phyloP scores from a whole-genome alignment of 1,140 invertebrate species.

The Asbolus verrucosus region DNA sequence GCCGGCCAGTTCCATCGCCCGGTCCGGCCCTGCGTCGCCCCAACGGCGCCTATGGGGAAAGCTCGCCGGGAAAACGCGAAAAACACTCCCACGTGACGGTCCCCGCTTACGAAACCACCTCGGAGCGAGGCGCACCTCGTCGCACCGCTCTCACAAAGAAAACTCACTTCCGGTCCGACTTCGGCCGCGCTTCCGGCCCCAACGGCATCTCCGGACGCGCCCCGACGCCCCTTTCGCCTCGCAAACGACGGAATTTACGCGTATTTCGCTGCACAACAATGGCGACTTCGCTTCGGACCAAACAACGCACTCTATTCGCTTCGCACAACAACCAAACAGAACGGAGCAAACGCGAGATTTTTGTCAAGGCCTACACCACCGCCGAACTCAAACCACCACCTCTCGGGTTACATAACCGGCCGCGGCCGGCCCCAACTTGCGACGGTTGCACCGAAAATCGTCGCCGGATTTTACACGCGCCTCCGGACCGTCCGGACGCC shows the following conservation, averaged over 20 bases:
- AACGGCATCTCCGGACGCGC: constrained; percentile 39
- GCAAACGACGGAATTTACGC: constrained; percentile 40
- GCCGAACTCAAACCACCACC: constrained; percentile 13
- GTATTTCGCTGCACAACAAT: constrained; percentile 62
- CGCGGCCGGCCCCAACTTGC: neutral
- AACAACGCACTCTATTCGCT: constrained; percentile 61
- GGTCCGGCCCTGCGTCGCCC: neutral
- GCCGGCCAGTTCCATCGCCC: constrained; percentile 56
- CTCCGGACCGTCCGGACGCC: neutral
- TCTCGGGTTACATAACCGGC: neutral
- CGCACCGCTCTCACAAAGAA: too few relatives aligned
- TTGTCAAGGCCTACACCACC: constrained; percentile 49
- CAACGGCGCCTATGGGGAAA: neutral
- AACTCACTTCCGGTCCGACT: neutral
- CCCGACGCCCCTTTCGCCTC: neutral
- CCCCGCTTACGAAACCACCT: constrained; percentile 48
- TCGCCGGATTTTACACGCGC: neutral
- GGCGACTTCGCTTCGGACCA: constrained; percentile 61
- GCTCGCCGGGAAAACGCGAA: too few relatives aligned
- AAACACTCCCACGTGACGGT: constrained; percentile 62
- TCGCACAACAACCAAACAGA: constrained; percentile 46
- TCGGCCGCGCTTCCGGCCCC: neutral
- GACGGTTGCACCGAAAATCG: neutral
- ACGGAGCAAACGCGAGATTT: constrained; percentile 58
- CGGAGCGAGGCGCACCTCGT: too few relatives aligned